Percentiles rank a stretch among this genome's conserved stretches.
These are phyloP conservation scores for Carassius gibelio DNA, from an alignment of 2,113 vertebrate species.

Conservation along the genomic window DNA sequence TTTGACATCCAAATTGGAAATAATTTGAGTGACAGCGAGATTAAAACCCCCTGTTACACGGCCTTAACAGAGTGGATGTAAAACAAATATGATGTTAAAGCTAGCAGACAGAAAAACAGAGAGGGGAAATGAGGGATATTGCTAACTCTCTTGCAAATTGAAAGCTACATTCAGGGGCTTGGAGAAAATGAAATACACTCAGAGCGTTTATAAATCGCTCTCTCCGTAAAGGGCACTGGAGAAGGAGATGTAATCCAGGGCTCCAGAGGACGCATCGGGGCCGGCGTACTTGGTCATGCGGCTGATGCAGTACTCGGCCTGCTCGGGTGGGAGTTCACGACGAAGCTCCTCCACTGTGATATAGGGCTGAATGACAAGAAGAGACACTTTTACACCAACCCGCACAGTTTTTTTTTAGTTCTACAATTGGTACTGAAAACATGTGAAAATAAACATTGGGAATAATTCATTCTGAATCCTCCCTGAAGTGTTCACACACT, in stretches of 20 bases:
- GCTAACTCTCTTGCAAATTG: not conserved
- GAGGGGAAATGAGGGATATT: not conserved
- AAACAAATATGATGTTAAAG: not conserved
- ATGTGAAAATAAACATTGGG: too few species aligned
- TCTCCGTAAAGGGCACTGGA: conserved; percentile 90
- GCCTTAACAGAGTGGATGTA: not conserved
- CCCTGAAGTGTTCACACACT: too few species aligned
- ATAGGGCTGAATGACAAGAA: conserved; percentile 69
- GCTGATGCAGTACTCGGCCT: conserved; percentile 91
- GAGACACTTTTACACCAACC: not conserved
- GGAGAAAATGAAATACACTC: not conserved
- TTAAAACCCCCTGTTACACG: not conserved
- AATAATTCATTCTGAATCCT: too few species aligned
- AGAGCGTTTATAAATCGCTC: conserved; percentile 86
- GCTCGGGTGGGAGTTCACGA: conserved; percentile 84
- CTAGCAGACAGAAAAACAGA: conserved; percentile 1
- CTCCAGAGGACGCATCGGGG: conserved; percentile 69
- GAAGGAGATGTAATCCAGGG: conserved; percentile 92
- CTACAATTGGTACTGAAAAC: too few species aligned
- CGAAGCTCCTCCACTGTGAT: conserved; percentile 88
- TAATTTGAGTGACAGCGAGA: too few species aligned
- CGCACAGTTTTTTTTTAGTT: not conserved
- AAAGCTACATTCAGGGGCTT: not conserved
- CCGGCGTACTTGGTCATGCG: conserved; percentile 85
- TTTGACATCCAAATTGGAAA: too few species aligned